These are phyloP conservation scores for Sinodicranocentrus sp. DNA, from an alignment of 2,888 invertebrate genomes.

Conservation along the genomic window DNA sequence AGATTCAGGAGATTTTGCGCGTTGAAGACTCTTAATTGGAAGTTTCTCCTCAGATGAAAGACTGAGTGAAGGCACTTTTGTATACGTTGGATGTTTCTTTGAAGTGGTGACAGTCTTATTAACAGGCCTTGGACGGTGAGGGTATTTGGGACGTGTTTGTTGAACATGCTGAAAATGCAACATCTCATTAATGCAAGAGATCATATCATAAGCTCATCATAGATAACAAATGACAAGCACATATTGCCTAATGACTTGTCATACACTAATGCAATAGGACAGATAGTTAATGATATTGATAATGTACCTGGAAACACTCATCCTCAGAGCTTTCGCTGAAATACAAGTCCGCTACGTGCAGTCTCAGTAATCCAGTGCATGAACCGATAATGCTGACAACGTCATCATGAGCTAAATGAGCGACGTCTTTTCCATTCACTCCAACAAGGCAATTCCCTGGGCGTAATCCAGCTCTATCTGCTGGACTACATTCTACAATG, in stretches of 20 bases:
- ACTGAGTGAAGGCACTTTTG: conserved; percentile 64
- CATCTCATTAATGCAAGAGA: too few relatives aligned
- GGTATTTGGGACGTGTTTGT: conserved; percentile 82
- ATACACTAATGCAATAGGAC: too few relatives aligned
- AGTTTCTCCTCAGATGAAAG: conserved; percentile 47
- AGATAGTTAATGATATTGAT: background rate
- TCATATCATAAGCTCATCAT: background rate
- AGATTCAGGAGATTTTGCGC: conserved; percentile 64
- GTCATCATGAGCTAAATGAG: conserved; percentile 94
- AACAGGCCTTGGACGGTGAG: conserved; percentile 79
- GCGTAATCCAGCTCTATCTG: conserved; percentile 92
- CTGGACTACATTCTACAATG: conserved; percentile 93
- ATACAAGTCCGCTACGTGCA: conserved; percentile 92
- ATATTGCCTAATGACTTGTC: too few relatives aligned
- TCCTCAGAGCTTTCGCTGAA: conserved; percentile 92
- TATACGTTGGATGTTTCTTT: conserved; percentile 67
- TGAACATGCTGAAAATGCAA: conserved; percentile 57
- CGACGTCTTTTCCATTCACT: conserved; percentile 94
- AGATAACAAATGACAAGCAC: background rate
- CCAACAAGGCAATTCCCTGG: conserved; percentile 95
- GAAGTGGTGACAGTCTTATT: conserved; percentile 66
- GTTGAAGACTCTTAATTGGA: conserved; percentile 36
- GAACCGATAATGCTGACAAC: conserved; percentile 94
- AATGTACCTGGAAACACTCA: conserved; percentile 79
- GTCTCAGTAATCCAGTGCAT: conserved; percentile 88